Evolutionary conservation across 2,113 vertebrate species (phyloP), one percentile per base, ranked within the genome.

Genomic region (Nothobranchius furzeri): DNA sequence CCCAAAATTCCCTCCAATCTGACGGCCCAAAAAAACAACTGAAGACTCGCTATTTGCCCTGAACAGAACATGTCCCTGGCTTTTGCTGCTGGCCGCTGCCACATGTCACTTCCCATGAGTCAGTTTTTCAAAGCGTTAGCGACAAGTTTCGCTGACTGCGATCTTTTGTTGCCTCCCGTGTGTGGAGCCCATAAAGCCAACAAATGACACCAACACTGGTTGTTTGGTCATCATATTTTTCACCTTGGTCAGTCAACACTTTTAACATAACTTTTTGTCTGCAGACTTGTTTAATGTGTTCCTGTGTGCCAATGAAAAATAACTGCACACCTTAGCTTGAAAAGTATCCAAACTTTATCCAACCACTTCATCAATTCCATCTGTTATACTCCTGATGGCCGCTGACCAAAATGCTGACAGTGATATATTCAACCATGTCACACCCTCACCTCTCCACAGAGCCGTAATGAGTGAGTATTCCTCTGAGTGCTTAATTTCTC

Each of bases 361-460:
- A 82, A 86, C 78, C 63, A 80, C 62, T 83, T 81, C 72, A 64
- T 86, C 81, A 69, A 54, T 70, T 85, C 78, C 82, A 87, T 88
- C 83, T 84, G 81, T 83, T 84, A 65, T 69, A 73, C 75, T 79
- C 81, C 64, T 83, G 77, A 88, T 83, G 76, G 82, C 83, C 65
- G 64, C 78, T 75, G 86, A 89, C 78, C 86, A 90, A 86, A 89
- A 78, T 73, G 73, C 85, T 88, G 64, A 62, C 72, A 75, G 60
- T 85, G 88, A 90, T 87, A 76, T 78, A 88, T 87, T 77, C 70
- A 72, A 78, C 78, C 78, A 65, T 85, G 83, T 87, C 76, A 82
- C 85, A 77, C 52, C 62, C 70, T 84, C 76, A 78, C 78, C 81
- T 60, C 55, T 75, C 57, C 75, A 74, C 67, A 78, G 61, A 64